These are phyloP conservation scores for Polylopha cassiicola DNA, from an alignment of 2,888 invertebrate species.

Conservation along the genomic window DNA sequence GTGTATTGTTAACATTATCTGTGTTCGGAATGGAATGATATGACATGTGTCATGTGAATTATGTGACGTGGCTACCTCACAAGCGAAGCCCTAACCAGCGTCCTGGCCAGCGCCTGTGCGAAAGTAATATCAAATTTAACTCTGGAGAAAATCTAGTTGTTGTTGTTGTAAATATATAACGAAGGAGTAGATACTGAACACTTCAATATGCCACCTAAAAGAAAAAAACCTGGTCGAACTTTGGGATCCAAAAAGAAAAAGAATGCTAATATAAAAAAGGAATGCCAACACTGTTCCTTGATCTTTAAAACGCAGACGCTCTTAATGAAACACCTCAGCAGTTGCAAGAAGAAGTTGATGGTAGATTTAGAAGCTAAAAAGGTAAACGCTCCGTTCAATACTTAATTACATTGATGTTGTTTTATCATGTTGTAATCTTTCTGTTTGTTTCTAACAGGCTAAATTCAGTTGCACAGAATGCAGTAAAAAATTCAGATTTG, in stretches of 20 bases:
- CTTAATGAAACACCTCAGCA: constrained; percentile 9
- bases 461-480: constrained; percentile 75
- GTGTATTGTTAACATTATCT: too few relatives aligned
- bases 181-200: constrained; percentile 34
- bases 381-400: constrained; percentile 17
- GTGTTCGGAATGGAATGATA: not conserved
- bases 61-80: constrained; percentile 16
- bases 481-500: constrained; percentile 83
- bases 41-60: constrained; percentile 13
- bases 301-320: not conserved
- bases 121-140: constrained; percentile 67
- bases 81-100: constrained; percentile 11
- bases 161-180: constrained; percentile 35
- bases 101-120: constrained; percentile 59
- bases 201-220: constrained; percentile 53
- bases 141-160: constrained; percentile 30
- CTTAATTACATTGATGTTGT: too few relatives aligned
- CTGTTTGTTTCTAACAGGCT: constrained; percentile 29
- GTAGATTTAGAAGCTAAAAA: constrained; percentile 10
- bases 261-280: constrained; percentile 22
- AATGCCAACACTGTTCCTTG: constrained; percentile 12
- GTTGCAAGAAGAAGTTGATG: constrained; percentile 6
- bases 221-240: constrained; percentile 45
- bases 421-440: not conserved
- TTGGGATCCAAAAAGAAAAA: constrained; percentile 42